Percentiles rank a stretch among this genome's conserved stretches.
These are phyloP conservation scores for Lophius americanus DNA, from an alignment of 2,797 vertebrate genomes.

Conservation along the genomic window DNA sequence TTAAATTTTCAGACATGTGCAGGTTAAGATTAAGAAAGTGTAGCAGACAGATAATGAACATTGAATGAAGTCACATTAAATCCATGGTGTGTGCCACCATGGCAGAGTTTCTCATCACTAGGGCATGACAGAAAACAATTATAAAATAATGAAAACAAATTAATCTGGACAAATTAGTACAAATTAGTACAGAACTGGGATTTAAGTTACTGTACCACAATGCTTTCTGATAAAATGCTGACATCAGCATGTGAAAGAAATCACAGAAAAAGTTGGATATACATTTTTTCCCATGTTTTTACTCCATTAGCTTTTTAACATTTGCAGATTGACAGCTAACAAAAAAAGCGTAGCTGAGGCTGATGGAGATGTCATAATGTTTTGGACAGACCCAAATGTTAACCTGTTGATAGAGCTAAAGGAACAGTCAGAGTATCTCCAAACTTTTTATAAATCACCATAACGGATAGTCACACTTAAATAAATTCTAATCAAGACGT, in stretches of 20 bases:
- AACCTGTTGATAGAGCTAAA: no score
- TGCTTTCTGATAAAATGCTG: no score
- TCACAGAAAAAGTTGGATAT: no score
- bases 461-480: background rate
- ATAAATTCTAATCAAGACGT: no score
- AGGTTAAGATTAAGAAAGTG: conserved; percentile 46
- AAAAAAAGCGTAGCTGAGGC: background rate
- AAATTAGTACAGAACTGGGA: no score
- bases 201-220: no score
- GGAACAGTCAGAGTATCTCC: background rate
- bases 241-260: no score
- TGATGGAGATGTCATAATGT: background rate
- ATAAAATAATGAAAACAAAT: background rate
- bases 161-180: no score
- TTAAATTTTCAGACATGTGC: conserved; percentile 27
- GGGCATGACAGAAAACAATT: background rate
- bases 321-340: background rate
- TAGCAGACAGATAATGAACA: conserved; percentile 38
- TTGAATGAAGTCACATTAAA: conserved; percentile 51
- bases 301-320: background rate
- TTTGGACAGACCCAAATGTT: background rate
- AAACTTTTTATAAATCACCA: background rate
- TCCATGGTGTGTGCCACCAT: conserved; percentile 5
- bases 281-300: no score
- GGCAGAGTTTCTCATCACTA: conserved; percentile 29